Evolutionary conservation across 2,113 vertebrate genomes (phyloP).

Genomic region (Calyptomena viridis): DNA sequence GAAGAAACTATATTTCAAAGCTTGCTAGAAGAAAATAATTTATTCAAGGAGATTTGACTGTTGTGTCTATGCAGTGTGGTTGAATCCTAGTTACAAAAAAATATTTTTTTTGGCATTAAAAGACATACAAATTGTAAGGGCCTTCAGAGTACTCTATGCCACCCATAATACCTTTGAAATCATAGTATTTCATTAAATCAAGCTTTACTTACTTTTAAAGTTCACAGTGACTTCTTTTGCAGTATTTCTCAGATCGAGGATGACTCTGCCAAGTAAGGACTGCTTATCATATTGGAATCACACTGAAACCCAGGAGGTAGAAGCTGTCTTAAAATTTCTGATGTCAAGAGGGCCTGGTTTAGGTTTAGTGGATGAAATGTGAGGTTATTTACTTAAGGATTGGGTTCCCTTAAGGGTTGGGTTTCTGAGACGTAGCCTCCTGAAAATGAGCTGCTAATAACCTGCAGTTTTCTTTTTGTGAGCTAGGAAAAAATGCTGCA

Average conservation of each 20-base stretch:
- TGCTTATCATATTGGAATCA: neutral
- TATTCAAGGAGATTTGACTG: neutral
- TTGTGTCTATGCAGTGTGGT: neutral
- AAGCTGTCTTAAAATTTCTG: neutral
- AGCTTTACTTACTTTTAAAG: neutral
- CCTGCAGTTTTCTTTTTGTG: neutral
- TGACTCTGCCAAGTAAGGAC: neutral
- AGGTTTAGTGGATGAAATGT: neutral
- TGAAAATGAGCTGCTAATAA: neutral
- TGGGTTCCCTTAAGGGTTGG: neutral
- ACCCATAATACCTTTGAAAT: neutral
- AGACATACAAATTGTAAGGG: fast-evolving
- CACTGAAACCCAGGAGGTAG: neutral
- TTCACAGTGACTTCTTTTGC: neutral
- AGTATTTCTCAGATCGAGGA: neutral
- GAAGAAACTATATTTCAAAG: neutral
- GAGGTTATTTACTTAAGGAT: neutral
- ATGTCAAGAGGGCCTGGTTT: neutral
- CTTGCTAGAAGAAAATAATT: neutral
- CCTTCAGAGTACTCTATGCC: neutral
- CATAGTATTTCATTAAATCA: neutral
- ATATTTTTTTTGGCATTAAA: neutral
- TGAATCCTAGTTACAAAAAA: neutral
- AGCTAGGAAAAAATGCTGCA: neutral
- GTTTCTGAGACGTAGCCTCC: neutral